phyloP scores from a whole-genome alignment of 2,888 invertebrate genomes.

The Oscheius sp. region DNA sequence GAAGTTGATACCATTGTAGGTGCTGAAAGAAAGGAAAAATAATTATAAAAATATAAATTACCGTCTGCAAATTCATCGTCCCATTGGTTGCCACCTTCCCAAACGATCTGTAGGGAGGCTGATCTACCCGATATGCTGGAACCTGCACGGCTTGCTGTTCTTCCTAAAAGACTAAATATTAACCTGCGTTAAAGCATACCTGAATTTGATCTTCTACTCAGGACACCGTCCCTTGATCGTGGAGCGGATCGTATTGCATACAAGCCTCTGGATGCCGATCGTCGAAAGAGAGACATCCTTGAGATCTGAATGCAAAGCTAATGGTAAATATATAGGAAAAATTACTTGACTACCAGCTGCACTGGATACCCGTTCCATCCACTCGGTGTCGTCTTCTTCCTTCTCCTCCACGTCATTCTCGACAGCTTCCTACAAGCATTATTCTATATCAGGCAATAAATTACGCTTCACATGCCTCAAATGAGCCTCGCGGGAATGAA shows the following conservation, averaged over 20 bases:
- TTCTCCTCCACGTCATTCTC: constrained; percentile 39
- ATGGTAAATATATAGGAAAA: background rate
- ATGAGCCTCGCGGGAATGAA: constrained; percentile 3
- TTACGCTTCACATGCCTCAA: constrained; percentile 15
- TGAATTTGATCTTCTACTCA: constrained; percentile 32
- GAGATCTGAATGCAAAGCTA: constrained; percentile 45
- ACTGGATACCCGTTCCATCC: constrained; percentile 36
- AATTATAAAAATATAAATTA: background rate
- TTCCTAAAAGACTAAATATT: constrained; percentile 18
- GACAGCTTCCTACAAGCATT: constrained; percentile 16
- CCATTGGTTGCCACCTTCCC: constrained; percentile 60
- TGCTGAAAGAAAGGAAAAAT: background rate
- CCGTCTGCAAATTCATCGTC: constrained; percentile 56
- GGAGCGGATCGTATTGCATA: constrained; percentile 30
- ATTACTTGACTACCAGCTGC: constrained; percentile 50
- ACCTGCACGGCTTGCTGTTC: constrained; percentile 37
- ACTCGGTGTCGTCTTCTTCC: constrained; percentile 43
- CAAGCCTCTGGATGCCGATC: constrained; percentile 44
- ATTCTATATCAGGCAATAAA: constrained; percentile 20
- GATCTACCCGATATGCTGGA: constrained; percentile 45
- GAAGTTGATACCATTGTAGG: constrained; percentile 18
- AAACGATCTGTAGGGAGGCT: constrained; percentile 56
- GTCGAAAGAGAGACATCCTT: constrained; percentile 47
- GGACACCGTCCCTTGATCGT: constrained; percentile 31
- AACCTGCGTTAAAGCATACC: background rate